Base-by-base conservation (phyloP, 2,797 vertebrate genomes). In the Austrolebias charrua region DNA sequence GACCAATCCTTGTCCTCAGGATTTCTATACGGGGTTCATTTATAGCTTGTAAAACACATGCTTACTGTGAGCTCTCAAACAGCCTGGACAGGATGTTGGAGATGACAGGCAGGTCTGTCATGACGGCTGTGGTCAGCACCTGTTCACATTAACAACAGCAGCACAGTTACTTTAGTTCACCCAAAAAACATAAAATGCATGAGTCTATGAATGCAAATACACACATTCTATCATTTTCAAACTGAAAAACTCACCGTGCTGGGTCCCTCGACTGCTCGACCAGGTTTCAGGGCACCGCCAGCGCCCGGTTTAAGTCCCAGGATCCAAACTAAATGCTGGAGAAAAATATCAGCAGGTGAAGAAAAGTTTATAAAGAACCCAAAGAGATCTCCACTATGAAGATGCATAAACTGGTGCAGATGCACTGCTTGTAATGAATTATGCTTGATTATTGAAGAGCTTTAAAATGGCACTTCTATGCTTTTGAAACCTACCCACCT, bases 51-150 rank as follows among this genome's bases (percentile, higher is more conserved):
- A 4, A 15, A 20, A 47, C 31, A 20, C 6, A 55, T 60, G 2
- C 95, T 95, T 93, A 99, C 98, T 99, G 98, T 56, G 98, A 99
- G 84, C 97, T 99, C 92, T 99, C 98, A 77, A 99, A 99, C 11
- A 99, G 93, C 77, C 95, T 93, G 86, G 98, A 99, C 66, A 99
- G 94, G 89, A 98, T 96, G 81, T 94, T 98, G 83, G 98, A 95
- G 88, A 99, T 98, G 78, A 98, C 89, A 1, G 98, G 98, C 56
- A 99, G 91, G 86, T 99, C 98, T 13, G 96, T 98, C 98, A 99
- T 98, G 85, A 99, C 98, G 1, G 98, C 98, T 51, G 98, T 99
- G 62, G 98, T 99, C 72, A 99, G 88, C 86, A 99, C 98, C 98
- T 99, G 88, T 61, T 40, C 1, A 54, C 12, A 33, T 67, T 47